These are phyloP conservation scores for Drosophila putrida DNA, from an alignment of 2,888 invertebrate genomes.

Conservation along the genomic window DNA sequence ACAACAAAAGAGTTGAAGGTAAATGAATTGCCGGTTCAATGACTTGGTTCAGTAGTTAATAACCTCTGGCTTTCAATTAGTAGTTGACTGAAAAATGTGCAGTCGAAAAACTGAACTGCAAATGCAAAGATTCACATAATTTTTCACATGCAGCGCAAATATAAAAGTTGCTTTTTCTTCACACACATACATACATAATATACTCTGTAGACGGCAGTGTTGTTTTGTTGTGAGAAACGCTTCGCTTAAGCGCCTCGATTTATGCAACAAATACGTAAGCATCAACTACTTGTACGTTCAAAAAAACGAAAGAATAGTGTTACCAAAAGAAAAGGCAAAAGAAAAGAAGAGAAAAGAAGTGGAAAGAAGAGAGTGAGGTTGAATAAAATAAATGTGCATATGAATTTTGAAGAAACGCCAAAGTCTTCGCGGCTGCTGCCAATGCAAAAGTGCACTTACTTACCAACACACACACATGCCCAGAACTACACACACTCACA, in stretches of 20 bases:
- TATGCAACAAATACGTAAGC: conserved; percentile 55
- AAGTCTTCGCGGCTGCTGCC: conserved; percentile 62
- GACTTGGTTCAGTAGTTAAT: conserved; percentile 23
- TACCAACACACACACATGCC: conserved; percentile 14
- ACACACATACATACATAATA: conserved; percentile 26
- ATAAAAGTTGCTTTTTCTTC: conserved; percentile 12
- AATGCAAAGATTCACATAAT: conserved; percentile 2
- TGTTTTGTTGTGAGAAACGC: conserved; percentile 23
- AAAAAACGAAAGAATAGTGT: conserved; percentile 1
- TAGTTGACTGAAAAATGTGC: conserved; percentile 30
- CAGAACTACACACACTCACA: conserved; percentile 10
- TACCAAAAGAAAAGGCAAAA: too few species aligned
- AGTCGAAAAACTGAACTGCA: conserved; percentile 5
- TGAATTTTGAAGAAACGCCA: conserved; percentile 77
- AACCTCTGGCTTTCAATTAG: conserved; percentile 48
- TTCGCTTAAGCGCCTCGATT: conserved; percentile 44
- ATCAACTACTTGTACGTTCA: conserved; percentile 59
- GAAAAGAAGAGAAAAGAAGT: background rate
- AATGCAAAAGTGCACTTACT: conserved; percentile 60
- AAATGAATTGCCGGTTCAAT: conserved; percentile 50
- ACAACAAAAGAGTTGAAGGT: conserved; percentile 26
- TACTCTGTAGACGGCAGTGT: conserved; percentile 24
- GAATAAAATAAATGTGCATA: conserved; percentile 78
- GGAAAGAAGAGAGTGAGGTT: too few species aligned
- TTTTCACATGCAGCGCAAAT: conserved; percentile 2